These are phyloP conservation scores for Helicoverpa zea DNA, from an alignment of 1,140 invertebrate genomes.

Conservation along the genomic window DNA sequence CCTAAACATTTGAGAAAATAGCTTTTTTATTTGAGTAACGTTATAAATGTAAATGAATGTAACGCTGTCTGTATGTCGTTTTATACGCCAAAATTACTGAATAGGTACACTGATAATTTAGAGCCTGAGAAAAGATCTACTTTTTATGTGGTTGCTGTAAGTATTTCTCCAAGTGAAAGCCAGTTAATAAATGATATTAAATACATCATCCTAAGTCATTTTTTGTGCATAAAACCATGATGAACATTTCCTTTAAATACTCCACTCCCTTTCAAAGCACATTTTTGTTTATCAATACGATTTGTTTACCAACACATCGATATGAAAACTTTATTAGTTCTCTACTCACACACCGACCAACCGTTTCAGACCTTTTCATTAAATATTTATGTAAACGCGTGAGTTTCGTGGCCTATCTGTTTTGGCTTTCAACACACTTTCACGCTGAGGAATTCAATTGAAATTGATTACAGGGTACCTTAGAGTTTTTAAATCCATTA, in stretches of 20 bases:
- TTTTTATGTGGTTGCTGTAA: too few species aligned
- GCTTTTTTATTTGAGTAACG: too few species aligned
- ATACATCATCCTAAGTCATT: too few species aligned
- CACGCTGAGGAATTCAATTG: not conserved
- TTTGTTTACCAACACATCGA: conserved; percentile 2
- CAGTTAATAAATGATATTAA: too few species aligned
- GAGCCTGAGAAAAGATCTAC: too few species aligned
- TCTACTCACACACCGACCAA: not conserved
- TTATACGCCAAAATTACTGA: too few species aligned
- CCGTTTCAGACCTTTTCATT: not conserved
- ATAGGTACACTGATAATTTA: too few species aligned
- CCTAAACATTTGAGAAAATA: too few species aligned
- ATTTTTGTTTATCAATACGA: not conserved
- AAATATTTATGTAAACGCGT: conserved; percentile 21
- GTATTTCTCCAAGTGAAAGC: too few species aligned
- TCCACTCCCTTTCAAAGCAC: not conserved
- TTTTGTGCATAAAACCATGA: too few species aligned
- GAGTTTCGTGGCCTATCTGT: conserved; percentile 10
- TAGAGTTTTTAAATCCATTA: not conserved
- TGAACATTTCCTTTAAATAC: not conserved
- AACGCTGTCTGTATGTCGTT: too few species aligned
- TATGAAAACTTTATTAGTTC: not conserved
- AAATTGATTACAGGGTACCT: not conserved
- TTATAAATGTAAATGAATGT: too few species aligned
- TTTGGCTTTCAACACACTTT: conserved; percentile 1